Evolutionary conservation across 2,797 vertebrate species (phyloP).

Genomic region (Vultur gryphus): DNA sequence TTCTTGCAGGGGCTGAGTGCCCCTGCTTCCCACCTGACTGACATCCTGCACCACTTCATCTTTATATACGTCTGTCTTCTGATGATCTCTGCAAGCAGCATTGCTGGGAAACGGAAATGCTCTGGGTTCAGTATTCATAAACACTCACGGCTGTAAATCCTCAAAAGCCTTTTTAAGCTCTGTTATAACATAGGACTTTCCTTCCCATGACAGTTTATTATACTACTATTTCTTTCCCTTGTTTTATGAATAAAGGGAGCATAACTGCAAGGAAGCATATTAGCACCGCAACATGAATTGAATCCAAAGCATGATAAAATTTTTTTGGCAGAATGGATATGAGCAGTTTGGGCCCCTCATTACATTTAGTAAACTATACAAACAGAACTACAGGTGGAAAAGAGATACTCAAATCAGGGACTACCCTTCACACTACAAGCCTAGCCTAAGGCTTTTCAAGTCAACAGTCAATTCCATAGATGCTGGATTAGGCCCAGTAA

Average conservation of each 20-base stretch:
- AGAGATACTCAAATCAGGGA: not conserved
- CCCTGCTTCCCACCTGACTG: not conserved
- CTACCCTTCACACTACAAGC: not conserved
- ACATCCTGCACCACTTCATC: not conserved
- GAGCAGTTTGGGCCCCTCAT: not conserved
- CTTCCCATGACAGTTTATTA: not conserved
- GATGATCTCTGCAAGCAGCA: not conserved
- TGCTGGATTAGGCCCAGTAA: not conserved
- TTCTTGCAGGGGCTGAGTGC: not conserved
- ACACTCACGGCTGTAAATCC: not conserved
- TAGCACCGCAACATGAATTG: not conserved
- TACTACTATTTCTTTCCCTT: not conserved
- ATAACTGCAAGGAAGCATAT: not conserved
- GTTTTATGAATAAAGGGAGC: not conserved
- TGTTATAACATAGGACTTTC: not conserved
- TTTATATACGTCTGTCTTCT: rapidly evolving
- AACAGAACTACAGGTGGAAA: not conserved
- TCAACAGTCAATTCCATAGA: not conserved
- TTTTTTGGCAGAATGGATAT: not conserved
- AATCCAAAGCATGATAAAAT: not conserved
- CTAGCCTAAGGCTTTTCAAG: not conserved
- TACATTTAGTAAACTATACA: not conserved
- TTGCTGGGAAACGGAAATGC: not conserved
- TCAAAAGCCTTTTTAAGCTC: not conserved
- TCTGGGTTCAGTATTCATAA: not conserved